phyloP scores from a whole-genome alignment of 2,888 invertebrate genomes.

The Carpatolechia fugitivella region DNA sequence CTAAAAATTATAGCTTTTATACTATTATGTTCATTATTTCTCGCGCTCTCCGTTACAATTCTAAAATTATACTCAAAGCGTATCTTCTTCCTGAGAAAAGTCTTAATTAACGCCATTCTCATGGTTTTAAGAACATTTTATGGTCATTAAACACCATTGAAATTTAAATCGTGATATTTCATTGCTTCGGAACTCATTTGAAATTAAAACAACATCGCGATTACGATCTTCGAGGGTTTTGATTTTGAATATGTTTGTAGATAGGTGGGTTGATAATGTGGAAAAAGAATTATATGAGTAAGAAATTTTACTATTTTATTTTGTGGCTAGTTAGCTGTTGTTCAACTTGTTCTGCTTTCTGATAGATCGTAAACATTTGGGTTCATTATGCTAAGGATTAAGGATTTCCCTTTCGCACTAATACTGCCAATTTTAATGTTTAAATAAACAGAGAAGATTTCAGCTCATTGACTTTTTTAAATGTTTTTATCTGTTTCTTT shows the following conservation, averaged over 20 bases:
- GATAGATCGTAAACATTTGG: no score
- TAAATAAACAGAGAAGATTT: no score
- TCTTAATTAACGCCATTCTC: conserved; percentile 43
- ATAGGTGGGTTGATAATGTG: background rate
- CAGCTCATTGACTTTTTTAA: background rate
- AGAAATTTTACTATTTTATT: no score
- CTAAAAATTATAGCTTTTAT: background rate
- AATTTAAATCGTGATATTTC: conserved; percentile 30
- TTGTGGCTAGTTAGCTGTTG: no score
- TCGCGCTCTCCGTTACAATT: background rate
- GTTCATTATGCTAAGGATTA: no score
- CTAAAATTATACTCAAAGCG: background rate
- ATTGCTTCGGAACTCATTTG: conserved; percentile 17
- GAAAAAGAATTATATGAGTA: background rate
- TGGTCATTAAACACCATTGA: conserved; percentile 35
- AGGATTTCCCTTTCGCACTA: no score
- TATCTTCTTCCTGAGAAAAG: conserved; percentile 26
- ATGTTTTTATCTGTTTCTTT: background rate
- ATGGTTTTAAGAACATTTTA: conserved; percentile 31
- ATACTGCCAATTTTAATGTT: no score
- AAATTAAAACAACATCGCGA: conserved; percentile 17
- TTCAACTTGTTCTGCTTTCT: no score
- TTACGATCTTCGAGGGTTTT: conserved; percentile 13
- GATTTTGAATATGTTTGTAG: background rate
- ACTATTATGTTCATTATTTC: background rate